Evolutionary conservation across 1,140 invertebrate genomes (phyloP), one percentile per base, ranked within the genome.

Genomic region (Calycopis cecrops): DNA sequence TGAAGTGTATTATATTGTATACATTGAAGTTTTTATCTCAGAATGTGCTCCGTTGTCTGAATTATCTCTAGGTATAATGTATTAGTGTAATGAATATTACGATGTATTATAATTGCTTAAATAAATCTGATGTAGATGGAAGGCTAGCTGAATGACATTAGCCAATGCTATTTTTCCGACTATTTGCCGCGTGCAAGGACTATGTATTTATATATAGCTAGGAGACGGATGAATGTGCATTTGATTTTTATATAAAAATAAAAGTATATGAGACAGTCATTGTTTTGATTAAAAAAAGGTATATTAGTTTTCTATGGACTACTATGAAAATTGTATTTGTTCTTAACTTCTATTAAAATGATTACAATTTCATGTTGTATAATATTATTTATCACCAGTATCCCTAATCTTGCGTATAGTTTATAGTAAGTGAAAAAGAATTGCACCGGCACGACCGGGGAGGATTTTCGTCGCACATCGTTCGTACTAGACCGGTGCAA

Each of bases 181-280:
- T 83, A 81, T 77, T 76, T 82, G 75, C 79, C 69, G 73, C 77
- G 75, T 75, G 76, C 74, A 71, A 73, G 59, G 73, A 76, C 59
- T 78, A 72, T 75, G 78, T 85, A 83, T 83, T 85, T 85, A 85
- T 83, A 83, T 79, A 81, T 77, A 82, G 67, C 66, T 73, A 75
- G 76, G 64, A 51, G 80, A 82, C 33, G 78, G 61, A 85, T 75
- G 82, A 67, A 79, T 73, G 82, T 69, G 76, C 69, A 78, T 82
- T 77, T 78, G 77, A 82, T 82, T 85, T 85, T 85, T 83, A 73
- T 85, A 85, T 80, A 81, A 78, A n/a, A 85, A 84, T 69, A 81
- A 85, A 80, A 76, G 60, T 83, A 84, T 84, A 79, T 72, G 79
- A 83, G 65, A 79, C 71, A 72, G 64, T 67, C 53, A 55, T 21